These are phyloP conservation scores for Sinelater perroti DNA, from an alignment of 2,888 invertebrate species.

Conservation along the genomic window DNA sequence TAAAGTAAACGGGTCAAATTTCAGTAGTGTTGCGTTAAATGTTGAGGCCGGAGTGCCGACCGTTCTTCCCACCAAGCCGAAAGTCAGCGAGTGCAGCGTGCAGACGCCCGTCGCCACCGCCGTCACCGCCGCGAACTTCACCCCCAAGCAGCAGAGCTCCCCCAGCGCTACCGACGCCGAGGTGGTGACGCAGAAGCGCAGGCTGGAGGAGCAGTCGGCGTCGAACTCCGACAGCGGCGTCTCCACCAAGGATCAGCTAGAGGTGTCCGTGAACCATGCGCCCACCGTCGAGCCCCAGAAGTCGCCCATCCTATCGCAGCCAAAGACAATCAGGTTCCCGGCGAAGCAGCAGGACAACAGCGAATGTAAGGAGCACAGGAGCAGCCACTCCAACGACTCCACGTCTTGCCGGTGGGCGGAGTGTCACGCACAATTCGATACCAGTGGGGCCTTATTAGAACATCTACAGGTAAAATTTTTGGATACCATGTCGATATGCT, in stretches of 20 bases:
- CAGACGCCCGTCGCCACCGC: constrained; percentile 2
- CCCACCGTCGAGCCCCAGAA: constrained; percentile 61
- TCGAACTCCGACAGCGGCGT: constrained; percentile 57
- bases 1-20: constrained; percentile 37
- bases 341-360: constrained; percentile 62
- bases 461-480: constrained; percentile 88
- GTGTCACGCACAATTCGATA: constrained; percentile 80
- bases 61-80: constrained; percentile 55
- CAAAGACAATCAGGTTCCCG: constrained; percentile 84
- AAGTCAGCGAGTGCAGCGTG: constrained; percentile 41
- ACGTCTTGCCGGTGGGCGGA: constrained; percentile 82
- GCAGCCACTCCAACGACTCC: constrained; percentile 53
- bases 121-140: constrained; percentile 25
- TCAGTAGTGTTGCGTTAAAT: constrained; percentile 49
- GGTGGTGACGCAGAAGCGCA: constrained; percentile 54
- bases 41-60: constrained; percentile 59
- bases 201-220: constrained; percentile 44
- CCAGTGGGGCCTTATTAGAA: constrained; percentile 82
- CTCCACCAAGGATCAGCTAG: constrained; percentile 51
- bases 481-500: too few species aligned
- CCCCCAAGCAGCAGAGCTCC: constrained; percentile 33
- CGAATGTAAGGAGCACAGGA: constrained; percentile 53
- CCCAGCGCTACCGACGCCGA: constrained; percentile 53
- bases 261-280: constrained; percentile 52
- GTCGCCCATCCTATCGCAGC: constrained; percentile 81